Base-by-base conservation (phyloP, 2,797 vertebrate genomes). In the Epinephelus malabaricus region DNA sequence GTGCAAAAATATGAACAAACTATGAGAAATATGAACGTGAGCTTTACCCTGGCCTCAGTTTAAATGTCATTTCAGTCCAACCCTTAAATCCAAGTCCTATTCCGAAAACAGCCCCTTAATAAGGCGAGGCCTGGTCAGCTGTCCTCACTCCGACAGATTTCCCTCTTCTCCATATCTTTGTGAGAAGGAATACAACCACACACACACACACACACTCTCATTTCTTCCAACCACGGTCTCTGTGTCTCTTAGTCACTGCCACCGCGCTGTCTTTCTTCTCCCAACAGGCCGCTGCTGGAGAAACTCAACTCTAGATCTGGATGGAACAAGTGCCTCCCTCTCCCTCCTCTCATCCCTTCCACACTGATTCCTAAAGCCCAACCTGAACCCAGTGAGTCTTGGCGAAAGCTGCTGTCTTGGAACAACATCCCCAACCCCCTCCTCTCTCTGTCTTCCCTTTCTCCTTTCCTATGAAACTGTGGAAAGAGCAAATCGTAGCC, bases 401-500 rank as follows among this genome's bases (percentile, higher is more conserved):
- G 89, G 89, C 90, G 73, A 76, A 73, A 71, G 49, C 73, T 2
- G 38, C 67, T 2, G 76, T 56, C 76, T 90, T 93, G 91, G 88
- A 92, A 85, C 82, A 78, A 80, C 83, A 81, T 63, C 81, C 61
- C 64, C n/a, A 49, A 50, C n/a, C 61, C 76, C 82, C 76, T 58
- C 69, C 69, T 66, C 73, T 77, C 78, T 67, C 80, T 75, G 69
- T 81, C 85, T 84, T 85, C 81, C 76, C 76, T 79, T 81, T 86
- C 82, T 82, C 74, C 69, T 86, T 91, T 89, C 83, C 81, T 82
- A 79, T 72, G 77, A 87, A 90, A 60, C 60, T 78, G 85, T 91
- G 88, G 90, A 93, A 92, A 95, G 85, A 91, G 59, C 55, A 40
- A 70, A 70, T 76, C 60, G 25, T 23, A 55, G 89, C 90, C 88